A percentile compares a stretch with the other conserved stretches of the same genome.
Conservation (phyloP, 2,888 invertebrate species). For the Harmothoe impar region DNA sequence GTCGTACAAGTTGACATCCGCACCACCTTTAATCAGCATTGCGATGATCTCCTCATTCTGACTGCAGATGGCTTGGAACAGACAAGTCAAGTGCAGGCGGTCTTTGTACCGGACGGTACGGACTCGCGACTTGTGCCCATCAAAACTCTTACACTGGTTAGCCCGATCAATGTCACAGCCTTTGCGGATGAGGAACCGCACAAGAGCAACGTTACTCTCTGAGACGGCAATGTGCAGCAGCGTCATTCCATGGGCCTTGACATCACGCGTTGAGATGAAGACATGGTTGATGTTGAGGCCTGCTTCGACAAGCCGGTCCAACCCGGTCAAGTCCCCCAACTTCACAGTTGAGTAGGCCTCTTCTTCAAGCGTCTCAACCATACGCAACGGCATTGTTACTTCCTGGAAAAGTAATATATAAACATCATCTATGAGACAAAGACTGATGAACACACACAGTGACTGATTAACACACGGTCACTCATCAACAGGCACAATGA, state of each 20-base stretch:
- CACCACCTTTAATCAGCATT: constrained; percentile 74
- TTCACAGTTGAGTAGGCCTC: constrained; percentile 72
- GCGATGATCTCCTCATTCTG: constrained; percentile 73
- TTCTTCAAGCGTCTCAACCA: constrained; percentile 76
- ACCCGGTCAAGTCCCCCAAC: constrained; percentile 68
- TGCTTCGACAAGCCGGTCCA: constrained; percentile 72
- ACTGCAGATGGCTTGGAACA: constrained; percentile 75
- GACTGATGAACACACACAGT: too few relatives aligned
- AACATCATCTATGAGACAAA: too few relatives aligned
- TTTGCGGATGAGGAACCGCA: constrained; percentile 70
- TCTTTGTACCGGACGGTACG: constrained; percentile 70
- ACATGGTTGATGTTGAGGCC: constrained; percentile 75
- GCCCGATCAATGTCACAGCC: constrained; percentile 74
- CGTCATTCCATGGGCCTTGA: constrained; percentile 74
- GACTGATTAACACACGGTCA: too few relatives aligned
- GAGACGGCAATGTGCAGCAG: constrained; percentile 74
- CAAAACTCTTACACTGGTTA: constrained; percentile 73
- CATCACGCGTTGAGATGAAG: constrained; percentile 72
- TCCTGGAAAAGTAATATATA: background rate
- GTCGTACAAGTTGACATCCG: constrained; percentile 76
- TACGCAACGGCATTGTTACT: background rate
- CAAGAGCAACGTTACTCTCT: constrained; percentile 71
- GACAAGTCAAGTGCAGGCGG: constrained; percentile 73
- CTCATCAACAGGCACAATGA: too few relatives aligned
- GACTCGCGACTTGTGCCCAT: constrained; percentile 71